Percentiles rank a stretch among this genome's conserved stretches.
phyloP scores from a whole-genome alignment of 2,113 vertebrate genomes.

The Notarius quadriscutis region DNA sequence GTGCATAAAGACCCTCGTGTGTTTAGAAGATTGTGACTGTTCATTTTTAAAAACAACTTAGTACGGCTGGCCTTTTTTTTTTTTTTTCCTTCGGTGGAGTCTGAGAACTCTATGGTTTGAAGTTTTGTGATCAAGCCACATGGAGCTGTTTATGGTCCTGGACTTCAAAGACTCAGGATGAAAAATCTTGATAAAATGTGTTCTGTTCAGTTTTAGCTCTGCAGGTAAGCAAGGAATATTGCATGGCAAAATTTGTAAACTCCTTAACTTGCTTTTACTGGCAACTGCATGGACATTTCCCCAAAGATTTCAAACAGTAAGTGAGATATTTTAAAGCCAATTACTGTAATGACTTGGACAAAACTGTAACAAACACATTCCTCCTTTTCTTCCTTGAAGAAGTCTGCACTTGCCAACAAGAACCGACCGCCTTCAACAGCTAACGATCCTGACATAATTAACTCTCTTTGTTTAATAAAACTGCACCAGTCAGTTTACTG shows the following conservation, averaged over 20 bases:
- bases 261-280: neutral
- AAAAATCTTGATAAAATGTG: neutral
- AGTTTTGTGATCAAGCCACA: neutral
- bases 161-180: neutral
- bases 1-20: neutral
- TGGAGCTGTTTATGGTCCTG: constrained; percentile 33
- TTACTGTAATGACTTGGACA: constrained; percentile 24
- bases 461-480: constrained; percentile 68
- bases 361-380: constrained; percentile 28
- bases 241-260: neutral
- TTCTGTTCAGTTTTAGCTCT: neutral
- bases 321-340: constrained; percentile 6
- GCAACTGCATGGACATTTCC: constrained; percentile 2
- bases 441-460: constrained; percentile 68
- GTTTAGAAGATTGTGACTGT: neutral
- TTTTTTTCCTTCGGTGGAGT: neutral
- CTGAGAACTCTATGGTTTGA: neutral
- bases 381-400: neutral
- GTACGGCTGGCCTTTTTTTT: neutral
- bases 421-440: constrained; percentile 19
- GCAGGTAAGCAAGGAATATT: neutral
- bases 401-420: neutral
- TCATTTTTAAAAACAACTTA: neutral
- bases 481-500: constrained; percentile 59
- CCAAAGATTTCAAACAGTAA: neutral